Evolutionary conservation across 2,113 vertebrate species (phyloP), one percentile per base, ranked within the genome.

Genomic region (Xyrauchen texanus): DNA sequence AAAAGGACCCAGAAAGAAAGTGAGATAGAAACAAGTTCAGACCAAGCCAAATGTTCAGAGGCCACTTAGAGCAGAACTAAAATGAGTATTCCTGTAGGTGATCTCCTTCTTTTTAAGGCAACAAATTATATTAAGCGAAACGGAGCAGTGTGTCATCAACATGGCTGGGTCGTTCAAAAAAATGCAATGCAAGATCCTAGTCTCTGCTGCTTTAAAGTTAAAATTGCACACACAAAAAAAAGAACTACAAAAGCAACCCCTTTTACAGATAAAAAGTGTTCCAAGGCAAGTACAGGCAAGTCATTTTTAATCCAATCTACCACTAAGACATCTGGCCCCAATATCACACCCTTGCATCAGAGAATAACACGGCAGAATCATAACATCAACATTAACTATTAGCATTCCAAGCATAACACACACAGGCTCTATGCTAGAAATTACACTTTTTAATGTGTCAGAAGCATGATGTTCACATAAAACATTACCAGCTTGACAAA

Each of bases 221-320:
- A n/a, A n/a, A n/a, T n/a, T n/a, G n/a, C n/a, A n/a, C n/a, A n/a
- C n/a, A n/a, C n/a, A n/a, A n/a, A n/a, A n/a, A 47, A 70, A 55
- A 34, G 15, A 10, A 42, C 16, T 4, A 0, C 21, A 63, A 34
- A 63, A 63, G 10, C 4, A 9, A 8, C 7, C 5, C n/a, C 13
- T 57, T 44, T 57, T 72, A 72, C 21, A 60, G 42, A 72, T 60
- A 1, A 46, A 60, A 2, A 8, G 0, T 34, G 21, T 6, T 7
- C 49, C 45, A 62, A 74, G 58, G 11, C 71, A 61, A 62, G 71
- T 51, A 74, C 15, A 34, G 15, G 15, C 71, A 62, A 62, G 71
- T 51, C 0, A 62, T n/a, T 46, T 16, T 53, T 7, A 49, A 42
- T 7, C 45, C 68, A 71, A 71, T 4, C 42, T 42, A 46, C n/a